Conservation (phyloP, 2,113 vertebrate species). For the Thermophis baileyi region DNA sequence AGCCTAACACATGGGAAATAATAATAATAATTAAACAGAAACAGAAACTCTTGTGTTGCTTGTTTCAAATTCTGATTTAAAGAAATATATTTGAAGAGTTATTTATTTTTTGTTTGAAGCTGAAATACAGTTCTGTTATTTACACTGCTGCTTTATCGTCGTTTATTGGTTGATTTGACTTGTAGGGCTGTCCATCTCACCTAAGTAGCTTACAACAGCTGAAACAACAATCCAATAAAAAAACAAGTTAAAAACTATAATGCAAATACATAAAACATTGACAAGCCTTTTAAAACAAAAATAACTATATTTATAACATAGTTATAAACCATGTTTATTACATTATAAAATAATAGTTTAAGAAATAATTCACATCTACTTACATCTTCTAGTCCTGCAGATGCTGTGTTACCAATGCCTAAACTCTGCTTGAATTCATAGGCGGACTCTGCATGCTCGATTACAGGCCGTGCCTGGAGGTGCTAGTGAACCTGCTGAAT, state of each 20-base stretch:
- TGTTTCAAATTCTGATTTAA: background rate
- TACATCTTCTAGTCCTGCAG: slow-evolving; percentile 1
- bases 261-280: background rate
- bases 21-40: background rate
- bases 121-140: background rate
- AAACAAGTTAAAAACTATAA: background rate
- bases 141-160: background rate
- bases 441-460: slow-evolving; percentile 80
- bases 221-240: background rate
- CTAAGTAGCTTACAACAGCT: background rate
- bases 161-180: background rate
- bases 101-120: background rate
- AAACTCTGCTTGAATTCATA: slow-evolving; percentile 62
- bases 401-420: background rate
- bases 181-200: background rate
- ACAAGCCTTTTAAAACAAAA: background rate
- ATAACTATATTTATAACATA: background rate
- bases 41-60: background rate
- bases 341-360: background rate
- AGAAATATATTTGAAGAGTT: background rate
- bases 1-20: background rate
- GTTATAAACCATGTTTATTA: background rate
- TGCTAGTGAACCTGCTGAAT: slow-evolving; percentile 72
- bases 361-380: background rate
- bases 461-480: slow-evolving; percentile 70